phyloP scores from a whole-genome alignment of 2,888 invertebrate genomes.

The Rapana venosa region DNA sequence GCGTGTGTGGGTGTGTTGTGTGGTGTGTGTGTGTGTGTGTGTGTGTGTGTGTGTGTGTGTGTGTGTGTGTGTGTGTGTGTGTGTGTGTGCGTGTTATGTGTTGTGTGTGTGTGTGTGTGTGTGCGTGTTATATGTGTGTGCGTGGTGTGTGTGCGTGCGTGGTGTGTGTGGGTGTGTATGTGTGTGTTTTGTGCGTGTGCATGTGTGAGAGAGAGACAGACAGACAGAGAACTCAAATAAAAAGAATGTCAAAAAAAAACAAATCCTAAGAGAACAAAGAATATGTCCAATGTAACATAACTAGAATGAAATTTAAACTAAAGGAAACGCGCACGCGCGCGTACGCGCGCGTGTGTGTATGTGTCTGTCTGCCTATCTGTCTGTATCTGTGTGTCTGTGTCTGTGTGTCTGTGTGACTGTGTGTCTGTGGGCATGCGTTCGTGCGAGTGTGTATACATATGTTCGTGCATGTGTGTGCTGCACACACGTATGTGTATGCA shows the following conservation, averaged over 20 bases:
- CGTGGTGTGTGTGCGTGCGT: no score
- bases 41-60: neutral
- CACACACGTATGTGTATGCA: neutral
- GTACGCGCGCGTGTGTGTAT: neutral
- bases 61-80: neutral
- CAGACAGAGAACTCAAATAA: neutral
- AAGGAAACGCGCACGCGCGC: neutral
- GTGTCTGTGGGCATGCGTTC: neutral
- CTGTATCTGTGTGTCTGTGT: neutral
- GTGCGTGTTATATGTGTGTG: no score
- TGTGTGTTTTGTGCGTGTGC: no score
- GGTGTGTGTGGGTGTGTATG: no score
- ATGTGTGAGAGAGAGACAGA: no score
- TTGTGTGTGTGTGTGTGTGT: no score
- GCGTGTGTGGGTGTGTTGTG: no score
- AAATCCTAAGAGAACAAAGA: neutral
- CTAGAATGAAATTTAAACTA: neutral
- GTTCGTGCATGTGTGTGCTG: neutral
- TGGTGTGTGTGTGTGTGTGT: no score
- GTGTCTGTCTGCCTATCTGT: neutral
- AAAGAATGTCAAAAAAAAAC: neutral
- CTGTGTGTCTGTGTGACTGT: neutral
- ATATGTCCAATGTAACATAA: no score
- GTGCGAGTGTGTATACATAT: neutral
- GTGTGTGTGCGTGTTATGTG: neutral